Conservation (phyloP, 2,113 vertebrate genomes). For the Cynocephalus volans region DNA sequence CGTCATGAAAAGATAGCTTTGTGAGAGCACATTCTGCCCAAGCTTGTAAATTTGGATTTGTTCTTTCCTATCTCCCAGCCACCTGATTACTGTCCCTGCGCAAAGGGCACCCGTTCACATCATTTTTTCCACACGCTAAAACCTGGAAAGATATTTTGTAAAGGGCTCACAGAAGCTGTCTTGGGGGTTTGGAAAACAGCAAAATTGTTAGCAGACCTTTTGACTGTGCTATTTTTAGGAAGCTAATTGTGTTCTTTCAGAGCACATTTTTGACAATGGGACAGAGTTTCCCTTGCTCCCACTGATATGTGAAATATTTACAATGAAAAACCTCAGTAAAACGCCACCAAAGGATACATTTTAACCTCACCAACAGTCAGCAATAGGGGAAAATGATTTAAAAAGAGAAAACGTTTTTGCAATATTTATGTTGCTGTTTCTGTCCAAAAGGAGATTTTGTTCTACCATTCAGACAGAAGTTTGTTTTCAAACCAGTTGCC, state of each 20-base stretch:
- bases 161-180: slow-evolving; percentile 71
- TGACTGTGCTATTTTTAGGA: slow-evolving; percentile 81
- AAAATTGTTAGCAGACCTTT: slow-evolving; percentile 78
- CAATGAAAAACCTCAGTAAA: slow-evolving; percentile 75
- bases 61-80: slow-evolving; percentile 82
- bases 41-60: slow-evolving; percentile 71
- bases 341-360: slow-evolving; percentile 65
- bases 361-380: slow-evolving; percentile 69
- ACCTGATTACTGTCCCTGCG: slow-evolving; percentile 76
- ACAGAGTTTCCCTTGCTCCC: slow-evolving; percentile 70
- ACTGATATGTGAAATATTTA: slow-evolving; percentile 74
- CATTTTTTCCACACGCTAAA: slow-evolving; percentile 81
- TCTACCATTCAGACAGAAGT: slow-evolving; percentile 89
- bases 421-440: slow-evolving; percentile 83
- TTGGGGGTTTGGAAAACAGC: slow-evolving; percentile 79
- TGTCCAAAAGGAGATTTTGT: slow-evolving; percentile 87
- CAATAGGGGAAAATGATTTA: slow-evolving; percentile 59
- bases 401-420: slow-evolving; percentile 77
- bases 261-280: slow-evolving; percentile 78
- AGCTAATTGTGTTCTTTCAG: slow-evolving; percentile 85
- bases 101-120: slow-evolving; percentile 79
- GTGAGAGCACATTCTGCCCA: slow-evolving; percentile 57
- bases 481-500: slow-evolving; percentile 89
- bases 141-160: slow-evolving; percentile 84
- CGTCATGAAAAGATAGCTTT: slow-evolving; percentile 41